Base-by-base conservation (phyloP, 2,113 vertebrate species). In the Siniperca knerii region DNA sequence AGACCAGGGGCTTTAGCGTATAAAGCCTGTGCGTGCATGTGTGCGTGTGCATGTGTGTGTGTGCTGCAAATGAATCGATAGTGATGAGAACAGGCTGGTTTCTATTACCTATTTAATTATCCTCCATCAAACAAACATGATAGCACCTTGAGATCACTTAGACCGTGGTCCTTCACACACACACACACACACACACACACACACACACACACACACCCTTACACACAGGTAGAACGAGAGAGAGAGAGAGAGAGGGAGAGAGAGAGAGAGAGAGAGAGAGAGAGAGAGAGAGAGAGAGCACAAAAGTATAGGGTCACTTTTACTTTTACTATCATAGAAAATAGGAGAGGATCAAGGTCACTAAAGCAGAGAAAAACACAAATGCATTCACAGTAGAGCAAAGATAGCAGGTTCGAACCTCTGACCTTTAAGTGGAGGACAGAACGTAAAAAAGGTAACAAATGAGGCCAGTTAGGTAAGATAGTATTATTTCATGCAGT, bases 71-170 rank as follows among this genome's bases (percentile, higher is more conserved):
- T 77, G 23, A 92, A 95, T 95, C 92, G 25, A 95, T 95, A 89
- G 77, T 16, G 81, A 90, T 94, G 93, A 93, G 87, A 87, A 84
- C 83, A 83, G 84, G 75, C 75, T 87, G 87, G 92, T 90, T 91
- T 95, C 89, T 86, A 83, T 93, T 93, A 90, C 90, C 89, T 75
- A 82, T 95, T 95, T 95, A 95, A 96, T 95, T 94, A 96, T 86
- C 89, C 87, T 88, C 89, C 92, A 93, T 94, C 91, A 95, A 96
- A 95, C 95, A 95, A 95, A 95, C 95, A 94, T 61, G 87, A 90
- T 91, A 90, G 91, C 85, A 87, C 77, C 90, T 88, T 92, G 90
- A 94, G 87, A 92, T 93, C 67, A 89, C 86, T 92, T 89, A 81
- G 85, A 65, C 58, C 54, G 18, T 62, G 50, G 75, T 25, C 83